Conservation (phyloP, 2,888 invertebrate species). For the Cephus pygmeus region DNA sequence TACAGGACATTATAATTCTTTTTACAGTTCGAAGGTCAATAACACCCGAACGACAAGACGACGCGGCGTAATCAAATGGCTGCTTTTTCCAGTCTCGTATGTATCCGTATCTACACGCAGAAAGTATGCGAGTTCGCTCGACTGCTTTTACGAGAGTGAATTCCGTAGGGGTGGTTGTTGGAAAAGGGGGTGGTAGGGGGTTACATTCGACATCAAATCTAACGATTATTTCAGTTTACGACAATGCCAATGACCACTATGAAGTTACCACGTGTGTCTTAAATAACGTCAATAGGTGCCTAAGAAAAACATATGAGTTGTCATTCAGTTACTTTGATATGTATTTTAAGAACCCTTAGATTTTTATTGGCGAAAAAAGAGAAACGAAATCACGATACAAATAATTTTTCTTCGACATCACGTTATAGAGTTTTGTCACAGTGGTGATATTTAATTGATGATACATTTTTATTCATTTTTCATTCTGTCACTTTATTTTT, state of each 20-base stretch:
- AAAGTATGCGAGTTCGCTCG: background rate
- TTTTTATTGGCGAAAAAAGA: no score
- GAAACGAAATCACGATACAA: no score
- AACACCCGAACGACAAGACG: background rate
- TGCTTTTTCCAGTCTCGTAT: background rate
- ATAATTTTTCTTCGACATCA: background rate
- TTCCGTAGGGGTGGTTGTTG: background rate
- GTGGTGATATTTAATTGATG: background rate
- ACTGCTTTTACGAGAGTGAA: background rate
- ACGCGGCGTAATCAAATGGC: background rate
- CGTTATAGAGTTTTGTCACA: background rate
- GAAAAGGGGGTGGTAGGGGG: no score
- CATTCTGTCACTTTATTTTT: background rate
- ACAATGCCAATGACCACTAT: background rate
- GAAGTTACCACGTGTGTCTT: background rate
- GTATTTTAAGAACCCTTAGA: no score
- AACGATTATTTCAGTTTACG: background rate
- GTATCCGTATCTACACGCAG: background rate
- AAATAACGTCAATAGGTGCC: background rate
- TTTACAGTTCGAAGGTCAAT: background rate
- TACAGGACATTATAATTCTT: background rate
- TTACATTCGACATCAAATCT: background rate
- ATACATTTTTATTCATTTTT: background rate
- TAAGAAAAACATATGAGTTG: background rate
- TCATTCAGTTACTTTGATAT: background rate